phyloP scores from a whole-genome alignment of 2,797 vertebrate genomes.

The Loris lydekkerianus region DNA sequence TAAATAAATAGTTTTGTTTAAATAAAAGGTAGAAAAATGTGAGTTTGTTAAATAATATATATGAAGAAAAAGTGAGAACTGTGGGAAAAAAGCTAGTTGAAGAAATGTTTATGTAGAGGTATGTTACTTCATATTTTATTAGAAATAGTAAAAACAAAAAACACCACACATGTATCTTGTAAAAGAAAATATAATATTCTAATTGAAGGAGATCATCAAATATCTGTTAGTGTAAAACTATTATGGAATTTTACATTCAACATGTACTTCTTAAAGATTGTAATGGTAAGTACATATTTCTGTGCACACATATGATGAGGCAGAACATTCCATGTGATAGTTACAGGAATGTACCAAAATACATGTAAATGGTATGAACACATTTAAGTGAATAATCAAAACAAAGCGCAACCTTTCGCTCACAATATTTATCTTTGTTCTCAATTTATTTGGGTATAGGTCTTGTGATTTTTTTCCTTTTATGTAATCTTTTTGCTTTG shows the following conservation, averaged over 20 bases:
- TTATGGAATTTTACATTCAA: not conserved
- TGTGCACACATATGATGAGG: not conserved
- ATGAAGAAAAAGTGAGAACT: conserved; percentile 24
- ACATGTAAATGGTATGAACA: not conserved
- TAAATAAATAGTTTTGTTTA: conserved; percentile 82
- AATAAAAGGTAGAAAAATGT: conserved; percentile 58
- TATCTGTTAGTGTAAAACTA: not conserved
- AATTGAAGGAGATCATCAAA: not conserved
- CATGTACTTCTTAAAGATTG: not conserved
- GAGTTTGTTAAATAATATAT: conserved; percentile 58
- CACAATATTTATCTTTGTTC: not conserved
- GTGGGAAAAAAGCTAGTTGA: not conserved
- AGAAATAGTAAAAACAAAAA: not conserved
- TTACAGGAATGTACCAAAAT: not conserved
- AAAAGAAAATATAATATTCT: not conserved
- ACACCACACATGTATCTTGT: not conserved
- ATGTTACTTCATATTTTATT: not conserved
- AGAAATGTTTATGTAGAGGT: not conserved
- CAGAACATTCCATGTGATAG: not conserved
- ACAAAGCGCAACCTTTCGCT: not conserved
- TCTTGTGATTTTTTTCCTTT: not conserved
- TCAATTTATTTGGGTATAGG: not conserved
- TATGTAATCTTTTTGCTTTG: not conserved
- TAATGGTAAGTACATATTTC: not conserved
- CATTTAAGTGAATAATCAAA: not conserved